phyloP scores from a whole-genome alignment of 64 coral and sea anemone genomes.

The Pocillopora verrucosa region DNA sequence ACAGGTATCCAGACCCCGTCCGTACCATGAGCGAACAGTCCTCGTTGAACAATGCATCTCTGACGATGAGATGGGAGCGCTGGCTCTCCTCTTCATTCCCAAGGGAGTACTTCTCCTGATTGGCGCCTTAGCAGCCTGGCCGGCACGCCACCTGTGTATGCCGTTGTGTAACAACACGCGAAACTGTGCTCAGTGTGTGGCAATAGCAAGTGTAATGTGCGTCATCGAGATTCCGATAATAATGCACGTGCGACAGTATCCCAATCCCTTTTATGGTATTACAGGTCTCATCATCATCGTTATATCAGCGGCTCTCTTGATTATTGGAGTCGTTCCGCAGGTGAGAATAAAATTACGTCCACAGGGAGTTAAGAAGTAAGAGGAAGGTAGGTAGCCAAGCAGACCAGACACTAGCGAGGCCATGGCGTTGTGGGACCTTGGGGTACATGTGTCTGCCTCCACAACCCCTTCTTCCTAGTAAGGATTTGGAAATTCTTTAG shows the following conservation, averaged over 20 bases:
- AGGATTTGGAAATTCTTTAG: no score
- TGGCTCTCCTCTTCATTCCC: slow-evolving; percentile 9
- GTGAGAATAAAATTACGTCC: neutral
- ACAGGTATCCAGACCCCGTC: slow-evolving; percentile 17
- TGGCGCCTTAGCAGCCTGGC: slow-evolving; percentile 35
- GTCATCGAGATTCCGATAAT: slow-evolving; percentile 26
- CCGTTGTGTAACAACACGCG: slow-evolving; percentile 50
- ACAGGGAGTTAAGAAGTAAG: no score
- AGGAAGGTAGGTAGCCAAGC: no score
- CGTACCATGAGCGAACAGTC: neutral
- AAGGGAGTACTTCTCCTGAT: slow-evolving; percentile 24
- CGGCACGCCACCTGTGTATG: slow-evolving; percentile 25
- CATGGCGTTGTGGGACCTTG: no score
- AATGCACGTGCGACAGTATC: slow-evolving; percentile 26
- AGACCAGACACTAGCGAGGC: no score
- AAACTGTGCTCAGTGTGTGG: slow-evolving; percentile 9
- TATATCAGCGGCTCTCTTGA: neutral
- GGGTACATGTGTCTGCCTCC: no score
- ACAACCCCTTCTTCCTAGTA: no score
- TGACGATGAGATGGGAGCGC: slow-evolving; percentile 3
- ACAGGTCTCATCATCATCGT: slow-evolving; percentile 29
- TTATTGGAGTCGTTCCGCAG: slow-evolving; percentile 35
- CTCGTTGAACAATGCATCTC: slow-evolving; percentile 19
- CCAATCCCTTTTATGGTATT: slow-evolving; percentile 30
- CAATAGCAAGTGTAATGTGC: slow-evolving; percentile 19